Conservation (phyloP, 2,797 vertebrate genomes). For the Peromyscus melanophrys region DNA sequence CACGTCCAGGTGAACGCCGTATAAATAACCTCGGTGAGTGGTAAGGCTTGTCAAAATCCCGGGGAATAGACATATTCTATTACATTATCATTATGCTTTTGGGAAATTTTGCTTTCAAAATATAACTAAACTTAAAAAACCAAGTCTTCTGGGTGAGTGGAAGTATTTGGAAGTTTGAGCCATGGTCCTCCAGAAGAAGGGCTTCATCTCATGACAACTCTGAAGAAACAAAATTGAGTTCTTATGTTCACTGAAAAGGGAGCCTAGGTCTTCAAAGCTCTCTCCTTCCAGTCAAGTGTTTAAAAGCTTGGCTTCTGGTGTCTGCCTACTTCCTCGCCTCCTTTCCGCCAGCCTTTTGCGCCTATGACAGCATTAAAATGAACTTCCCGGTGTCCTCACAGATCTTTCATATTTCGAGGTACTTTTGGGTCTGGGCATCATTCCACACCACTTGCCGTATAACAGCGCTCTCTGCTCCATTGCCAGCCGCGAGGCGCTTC, state of each 20-base stretch:
- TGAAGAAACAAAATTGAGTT: constrained; percentile 13
- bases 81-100: background rate
- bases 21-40: background rate
- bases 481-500: background rate
- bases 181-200: background rate
- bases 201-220: constrained; percentile 5
- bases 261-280: background rate
- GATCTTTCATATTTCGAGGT: background rate
- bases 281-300: background rate
- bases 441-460: background rate
- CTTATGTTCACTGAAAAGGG: background rate
- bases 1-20: background rate
- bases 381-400: background rate
- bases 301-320: background rate
- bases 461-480: background rate
- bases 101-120: background rate
- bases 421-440: background rate
- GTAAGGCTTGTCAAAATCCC: background rate
- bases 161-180: constrained; percentile 28
- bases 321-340: background rate
- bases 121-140: background rate
- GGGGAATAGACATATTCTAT: background rate
- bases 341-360: background rate
- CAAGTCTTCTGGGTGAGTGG: background rate
- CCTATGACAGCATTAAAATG: background rate